Percentiles rank a stretch among this genome's conserved stretches.
These are phyloP conservation scores for Hyles vespertilio DNA, from an alignment of 1,140 invertebrate genomes.

Conservation along the genomic window DNA sequence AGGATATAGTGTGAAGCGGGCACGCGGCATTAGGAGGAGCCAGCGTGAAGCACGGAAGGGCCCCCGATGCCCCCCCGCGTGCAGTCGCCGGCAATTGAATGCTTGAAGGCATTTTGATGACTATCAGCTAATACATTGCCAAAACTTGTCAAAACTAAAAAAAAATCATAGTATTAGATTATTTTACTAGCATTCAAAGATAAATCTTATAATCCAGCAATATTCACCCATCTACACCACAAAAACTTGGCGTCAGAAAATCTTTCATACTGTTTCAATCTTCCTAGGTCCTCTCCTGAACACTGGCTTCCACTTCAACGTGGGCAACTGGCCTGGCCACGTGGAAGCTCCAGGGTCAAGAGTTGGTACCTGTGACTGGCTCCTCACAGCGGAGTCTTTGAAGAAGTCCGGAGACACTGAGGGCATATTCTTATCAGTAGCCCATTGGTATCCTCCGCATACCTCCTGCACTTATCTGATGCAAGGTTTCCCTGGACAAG, in stretches of 20 bases:
- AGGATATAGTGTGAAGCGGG: too few species aligned
- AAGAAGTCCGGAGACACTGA: constrained; percentile 85
- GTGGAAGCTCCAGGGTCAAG: constrained; percentile 89
- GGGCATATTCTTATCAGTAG: constrained; percentile 91
- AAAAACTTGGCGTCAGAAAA: not conserved
- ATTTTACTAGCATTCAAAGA: too few species aligned
- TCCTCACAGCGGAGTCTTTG: constrained; percentile 87
- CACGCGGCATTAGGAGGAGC: too few species aligned
- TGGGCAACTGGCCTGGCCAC: constrained; percentile 93
- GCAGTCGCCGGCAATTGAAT: too few species aligned
- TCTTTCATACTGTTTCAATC: not conserved
- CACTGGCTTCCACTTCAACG: constrained; percentile 95
- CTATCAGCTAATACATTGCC: too few species aligned
- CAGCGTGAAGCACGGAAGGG: too few species aligned
- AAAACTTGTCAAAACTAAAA: too few species aligned
- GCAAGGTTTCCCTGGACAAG: constrained; percentile 88
- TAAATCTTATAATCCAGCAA: too few species aligned
- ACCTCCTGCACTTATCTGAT: constrained; percentile 94
- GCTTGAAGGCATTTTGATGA: too few species aligned
- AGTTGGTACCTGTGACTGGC: constrained; percentile 91
- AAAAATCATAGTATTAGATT: too few species aligned
- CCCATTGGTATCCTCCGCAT: constrained; percentile 94
- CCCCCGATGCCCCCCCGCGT: too few species aligned
- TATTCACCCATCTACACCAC: too few species aligned
- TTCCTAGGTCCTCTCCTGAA: constrained; percentile 86